These are phyloP conservation scores for Enoplosus armatus DNA, from an alignment of 2,797 vertebrate genomes.

Conservation along the genomic window DNA sequence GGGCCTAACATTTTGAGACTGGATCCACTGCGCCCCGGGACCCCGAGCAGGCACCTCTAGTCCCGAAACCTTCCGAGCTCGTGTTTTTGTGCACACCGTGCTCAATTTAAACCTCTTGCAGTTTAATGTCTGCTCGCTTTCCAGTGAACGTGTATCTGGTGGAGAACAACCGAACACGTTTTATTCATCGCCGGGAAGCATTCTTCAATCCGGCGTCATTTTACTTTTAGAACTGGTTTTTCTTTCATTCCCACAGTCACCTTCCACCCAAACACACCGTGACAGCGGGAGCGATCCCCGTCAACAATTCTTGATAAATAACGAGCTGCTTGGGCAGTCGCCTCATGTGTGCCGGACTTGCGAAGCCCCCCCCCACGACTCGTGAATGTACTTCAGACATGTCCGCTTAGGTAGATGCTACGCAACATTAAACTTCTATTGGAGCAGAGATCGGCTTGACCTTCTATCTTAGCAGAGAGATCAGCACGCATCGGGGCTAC, in stretches of 20 bases:
- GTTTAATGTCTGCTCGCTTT: neutral
- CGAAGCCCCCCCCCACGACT: constrained; percentile 9
- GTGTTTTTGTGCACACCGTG: neutral
- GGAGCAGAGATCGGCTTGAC: neutral
- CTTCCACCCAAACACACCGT: neutral
- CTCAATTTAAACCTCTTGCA: neutral
- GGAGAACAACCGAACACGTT: neutral
- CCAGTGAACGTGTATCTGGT: accelerated
- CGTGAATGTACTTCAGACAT: neutral
- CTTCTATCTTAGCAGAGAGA: constrained; percentile 11
- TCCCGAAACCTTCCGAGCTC: constrained; percentile 11
- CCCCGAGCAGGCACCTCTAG: constrained; percentile 2
- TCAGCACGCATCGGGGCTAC: constrained; percentile 4
- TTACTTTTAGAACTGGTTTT: constrained; percentile 1
- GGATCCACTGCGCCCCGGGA: constrained; percentile 35
- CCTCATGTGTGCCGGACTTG: neutral
- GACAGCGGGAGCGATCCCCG: constrained; percentile 14
- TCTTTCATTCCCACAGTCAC: neutral
- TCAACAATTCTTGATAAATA: constrained; percentile 9
- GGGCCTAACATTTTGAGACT: constrained; percentile 28
- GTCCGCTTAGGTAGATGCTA: neutral
- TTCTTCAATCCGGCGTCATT: neutral
- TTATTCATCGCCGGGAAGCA: no score
- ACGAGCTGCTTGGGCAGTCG: neutral
- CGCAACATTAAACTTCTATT: neutral